Percentiles rank a stretch among this genome's conserved stretches.
These are phyloP conservation scores for Etheostoma nigrum DNA, from an alignment of 2,797 vertebrate genomes.

Conservation along the genomic window DNA sequence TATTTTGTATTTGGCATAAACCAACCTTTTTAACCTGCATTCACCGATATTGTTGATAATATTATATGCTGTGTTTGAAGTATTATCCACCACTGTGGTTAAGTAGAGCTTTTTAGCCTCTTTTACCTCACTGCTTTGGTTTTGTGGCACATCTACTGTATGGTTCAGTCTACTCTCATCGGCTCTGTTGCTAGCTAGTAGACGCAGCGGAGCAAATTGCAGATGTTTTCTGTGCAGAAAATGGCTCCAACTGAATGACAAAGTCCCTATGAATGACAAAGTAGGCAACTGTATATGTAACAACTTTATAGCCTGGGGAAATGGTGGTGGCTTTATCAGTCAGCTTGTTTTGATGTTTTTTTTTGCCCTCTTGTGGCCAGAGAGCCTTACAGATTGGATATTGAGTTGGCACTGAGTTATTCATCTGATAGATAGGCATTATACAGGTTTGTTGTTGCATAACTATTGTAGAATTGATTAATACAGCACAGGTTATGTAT, in stretches of 20 bases:
- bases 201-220: neutral
- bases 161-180: neutral
- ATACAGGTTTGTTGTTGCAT: neutral
- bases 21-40: neutral
- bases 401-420: constrained; percentile 23
- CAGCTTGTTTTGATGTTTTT: neutral
- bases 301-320: neutral
- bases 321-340: neutral
- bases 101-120: neutral
- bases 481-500: neutral
- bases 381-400: constrained; percentile 1
- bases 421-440: neutral
- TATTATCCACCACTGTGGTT: neutral
- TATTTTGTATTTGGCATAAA: neutral
- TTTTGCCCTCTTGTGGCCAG: constrained; percentile 2
- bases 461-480: constrained; percentile 4
- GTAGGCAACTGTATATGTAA: no score
- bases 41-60: neutral
- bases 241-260: no score
- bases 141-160: neutral
- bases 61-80: neutral
- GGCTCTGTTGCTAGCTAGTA: neutral
- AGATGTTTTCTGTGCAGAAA: neutral
- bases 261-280: neutral
- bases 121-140: neutral